Base-by-base conservation (phyloP, 2,888 invertebrate species). In the Cataglyphis livida region DNA sequence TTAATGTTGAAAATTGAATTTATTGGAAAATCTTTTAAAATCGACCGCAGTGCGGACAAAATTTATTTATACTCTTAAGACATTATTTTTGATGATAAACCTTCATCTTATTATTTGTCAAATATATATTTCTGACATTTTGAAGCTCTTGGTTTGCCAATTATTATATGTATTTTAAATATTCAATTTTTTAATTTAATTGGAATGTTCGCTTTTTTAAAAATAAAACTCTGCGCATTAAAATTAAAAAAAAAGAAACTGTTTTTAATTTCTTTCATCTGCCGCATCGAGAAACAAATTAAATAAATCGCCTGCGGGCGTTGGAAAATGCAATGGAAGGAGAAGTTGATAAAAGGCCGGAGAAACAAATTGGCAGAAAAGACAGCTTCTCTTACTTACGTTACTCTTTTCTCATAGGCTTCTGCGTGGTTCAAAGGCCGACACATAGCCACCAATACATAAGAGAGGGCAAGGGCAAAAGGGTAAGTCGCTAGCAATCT, bases 381-480 rank as follows among this genome's bases (percentile, higher is more conserved):
- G 66, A 82, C 59, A 38, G 70, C 65, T 54, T 65, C 84, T 76
- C 79, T 51, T n/a, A 51, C 51, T 51, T n/a, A 85, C 75, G 65
- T 79, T 81, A 71, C 73, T 86, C 65, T 88, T 7, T 51, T 76
- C 90, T 95, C 95, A 62, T 94, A 97, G 97, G 96, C 94, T 98
- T 97, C 92, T 98, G 98, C 94, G 97, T 97, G 76, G 97, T 98
- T 71, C 97, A 98, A 95, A 97, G 98, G 89, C 97, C 97, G 59
- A 97, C 97, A 93, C 97, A 97, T 92, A 97, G 97, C 87, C 97
- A 97, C 94, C 98, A 98, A 95, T 97, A 97, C 90, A 98, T 98
- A 91, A 96, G 97, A 91, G 98, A 98, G 95, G 98, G 98, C 71
- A 97, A 97, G 91, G 98, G 97, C 88, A 97, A 97, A 95, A 95